Conservation (phyloP, 2,888 invertebrate species). For the Eubasilissa splendida region DNA sequence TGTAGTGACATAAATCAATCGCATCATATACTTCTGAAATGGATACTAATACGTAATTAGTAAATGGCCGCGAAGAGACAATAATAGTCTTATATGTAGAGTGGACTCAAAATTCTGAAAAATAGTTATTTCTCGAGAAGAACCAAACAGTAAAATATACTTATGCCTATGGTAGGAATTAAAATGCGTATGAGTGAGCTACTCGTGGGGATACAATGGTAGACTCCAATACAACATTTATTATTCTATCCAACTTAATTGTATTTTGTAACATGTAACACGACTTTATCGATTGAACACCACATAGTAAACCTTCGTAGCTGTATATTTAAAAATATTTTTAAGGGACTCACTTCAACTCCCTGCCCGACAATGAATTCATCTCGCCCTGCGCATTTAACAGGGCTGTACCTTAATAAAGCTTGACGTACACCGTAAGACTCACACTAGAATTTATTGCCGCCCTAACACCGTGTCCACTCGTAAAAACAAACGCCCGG, state of each 20-base stretch:
- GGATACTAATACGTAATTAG: too few species aligned
- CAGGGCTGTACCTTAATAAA: constrained; percentile 46
- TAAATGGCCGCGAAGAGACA: too few species aligned
- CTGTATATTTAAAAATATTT: neutral
- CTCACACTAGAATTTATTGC: constrained; percentile 49
- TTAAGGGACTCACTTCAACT: neutral
- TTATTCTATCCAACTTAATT: neutral
- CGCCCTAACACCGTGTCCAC: constrained; percentile 50
- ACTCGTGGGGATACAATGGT: too few species aligned
- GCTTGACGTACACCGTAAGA: constrained; percentile 25
- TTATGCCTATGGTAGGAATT: too few species aligned
- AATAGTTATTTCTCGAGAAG: too few species aligned
- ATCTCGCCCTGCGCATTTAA: constrained; percentile 15
- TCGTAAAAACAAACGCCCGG: constrained; percentile 51
- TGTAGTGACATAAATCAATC: too few species aligned
- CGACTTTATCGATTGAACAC: neutral
- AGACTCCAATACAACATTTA: too few species aligned
- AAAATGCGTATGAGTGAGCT: too few species aligned
- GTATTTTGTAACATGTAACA: neutral
- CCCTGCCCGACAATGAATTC: constrained; percentile 3
- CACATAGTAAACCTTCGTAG: neutral
- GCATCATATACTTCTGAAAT: too few species aligned
- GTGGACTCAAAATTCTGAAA: too few species aligned
- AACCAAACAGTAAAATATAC: too few species aligned
- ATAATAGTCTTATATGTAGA: too few species aligned